Base-by-base conservation (phyloP, 2,113 vertebrate species). In the Brachypodius melanocephalos region DNA sequence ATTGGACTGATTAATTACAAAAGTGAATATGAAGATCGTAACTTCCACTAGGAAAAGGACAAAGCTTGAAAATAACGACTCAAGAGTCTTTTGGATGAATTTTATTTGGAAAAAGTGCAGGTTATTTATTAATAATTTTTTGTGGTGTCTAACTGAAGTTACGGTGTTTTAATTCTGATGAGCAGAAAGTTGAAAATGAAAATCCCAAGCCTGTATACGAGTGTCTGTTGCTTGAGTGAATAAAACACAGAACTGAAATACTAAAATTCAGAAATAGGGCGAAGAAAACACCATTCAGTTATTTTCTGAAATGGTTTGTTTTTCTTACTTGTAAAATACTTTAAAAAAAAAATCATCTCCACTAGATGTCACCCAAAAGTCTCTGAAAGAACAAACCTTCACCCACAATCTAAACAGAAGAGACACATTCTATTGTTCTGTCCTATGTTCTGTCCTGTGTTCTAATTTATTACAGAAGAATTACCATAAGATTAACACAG, bases 281-380 rank as follows among this genome's bases (percentile, higher is more conserved):
- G 55, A 87, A 63, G n/a, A 77, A 54, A 86, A 66, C 14, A 46
- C 5, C 32, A 42, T 88, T 86, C 45, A 25, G 7, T 73, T 87
- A 34, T 78, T 77, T 68, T 67, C 62, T 38, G 8, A 68, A 74
- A 84, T 65, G 4, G 31, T 74, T 67, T 0, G 0, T 5, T 83
- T 82, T 88, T 63, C 42, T 34, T 52, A 16, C 24, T 43, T 65
- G 12, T 40, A 31, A 75, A 66, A 52, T 38, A 24, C 26, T 54
- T 7, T 9, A 21, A n/a, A 7, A 28, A 54, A 40, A 14, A 4
- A 2, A 48, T 63, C 15, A 84, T 48, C 13, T 95, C 97, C 97
- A 97, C 95, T 73, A 98, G 98, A 71, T 98, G 98, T 97, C 97
- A 40, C 93, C 76, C 36, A 52, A 95, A 94, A 93, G 73, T 96